phyloP scores from a whole-genome alignment of 1,140 invertebrate species.

The Babylonia areolata region DNA sequence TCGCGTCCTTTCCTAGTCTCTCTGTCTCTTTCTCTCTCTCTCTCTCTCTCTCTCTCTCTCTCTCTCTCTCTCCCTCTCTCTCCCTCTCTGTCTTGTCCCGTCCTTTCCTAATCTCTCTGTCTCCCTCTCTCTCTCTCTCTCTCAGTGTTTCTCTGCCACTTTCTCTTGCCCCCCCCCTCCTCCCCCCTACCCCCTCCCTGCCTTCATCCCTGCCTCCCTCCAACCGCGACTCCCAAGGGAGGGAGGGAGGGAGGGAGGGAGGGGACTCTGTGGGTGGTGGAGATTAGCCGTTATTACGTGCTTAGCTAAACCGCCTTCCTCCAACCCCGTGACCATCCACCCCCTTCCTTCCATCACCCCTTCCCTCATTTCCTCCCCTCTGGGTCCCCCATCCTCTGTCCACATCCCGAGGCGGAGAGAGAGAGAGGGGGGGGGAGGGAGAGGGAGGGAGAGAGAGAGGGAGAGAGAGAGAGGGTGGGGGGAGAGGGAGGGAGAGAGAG shows the following conservation, averaged over 20 bases:
- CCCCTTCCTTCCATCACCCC: no score
- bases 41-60: not conserved
- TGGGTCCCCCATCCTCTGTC: no score
- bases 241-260: no score
- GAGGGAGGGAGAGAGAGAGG: no score
- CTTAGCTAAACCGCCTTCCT: not conserved
- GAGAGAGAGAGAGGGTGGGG: no score
- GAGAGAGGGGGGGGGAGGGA: no score
- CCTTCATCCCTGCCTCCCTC: not conserved
- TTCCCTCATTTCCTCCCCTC: no score
- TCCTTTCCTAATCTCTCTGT: not conserved
- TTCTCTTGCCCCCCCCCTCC: not conserved
- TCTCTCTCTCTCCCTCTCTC: not conserved
- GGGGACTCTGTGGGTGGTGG: not conserved
- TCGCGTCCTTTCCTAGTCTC: not conserved
- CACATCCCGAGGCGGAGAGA: not conserved
- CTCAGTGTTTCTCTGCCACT: no score
- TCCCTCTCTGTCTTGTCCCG: not conserved
- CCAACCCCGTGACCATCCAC: no score
- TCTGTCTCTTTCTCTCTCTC: not conserved
- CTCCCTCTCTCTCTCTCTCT: no score
- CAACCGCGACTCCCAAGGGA: not conserved
- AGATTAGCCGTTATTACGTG: slow-evolving; percentile 24
- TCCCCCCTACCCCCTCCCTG: not conserved
- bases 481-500: no score